Evolutionary conservation across 2,888 invertebrate genomes (phyloP).

Genomic region (Tipula helvola): DNA sequence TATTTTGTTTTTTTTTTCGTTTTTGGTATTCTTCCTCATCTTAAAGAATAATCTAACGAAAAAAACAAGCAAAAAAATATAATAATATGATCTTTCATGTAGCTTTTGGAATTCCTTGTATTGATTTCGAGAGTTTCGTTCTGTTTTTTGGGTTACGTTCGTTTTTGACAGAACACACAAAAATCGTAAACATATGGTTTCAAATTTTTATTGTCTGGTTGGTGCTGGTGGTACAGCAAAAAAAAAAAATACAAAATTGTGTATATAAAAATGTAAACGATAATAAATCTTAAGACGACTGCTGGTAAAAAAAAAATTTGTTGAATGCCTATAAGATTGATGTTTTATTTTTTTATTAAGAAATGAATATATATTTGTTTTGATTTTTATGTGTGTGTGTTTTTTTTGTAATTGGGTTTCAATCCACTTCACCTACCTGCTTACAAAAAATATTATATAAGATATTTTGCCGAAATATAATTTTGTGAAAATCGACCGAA

Average conservation of each 20-base stretch:
- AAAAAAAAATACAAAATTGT: neutral
- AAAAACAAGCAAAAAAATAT: neutral
- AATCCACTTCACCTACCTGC: neutral
- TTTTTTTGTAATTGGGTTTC: neutral
- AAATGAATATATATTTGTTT: neutral
- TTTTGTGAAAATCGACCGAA: neutral
- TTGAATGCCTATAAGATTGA: neutral
- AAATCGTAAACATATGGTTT: neutral
- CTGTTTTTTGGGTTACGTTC: neutral
- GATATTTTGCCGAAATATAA: neutral
- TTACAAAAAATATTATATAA: neutral
- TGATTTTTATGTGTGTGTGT: neutral
- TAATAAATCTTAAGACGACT: neutral
- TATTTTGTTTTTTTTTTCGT: neutral
- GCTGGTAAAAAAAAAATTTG: neutral
- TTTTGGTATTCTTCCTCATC: neutral
- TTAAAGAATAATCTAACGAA: neutral
- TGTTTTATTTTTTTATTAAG: neutral
- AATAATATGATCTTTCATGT: neutral
- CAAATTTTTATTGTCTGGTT: neutral
- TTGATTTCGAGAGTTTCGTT: neutral
- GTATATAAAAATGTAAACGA: neutral
- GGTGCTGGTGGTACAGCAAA: neutral
- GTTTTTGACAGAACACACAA: neutral
- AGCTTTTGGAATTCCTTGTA: conserved; percentile 4